phyloP scores from a whole-genome alignment of 2,888 invertebrate genomes.

The Euphydryas editha region DNA sequence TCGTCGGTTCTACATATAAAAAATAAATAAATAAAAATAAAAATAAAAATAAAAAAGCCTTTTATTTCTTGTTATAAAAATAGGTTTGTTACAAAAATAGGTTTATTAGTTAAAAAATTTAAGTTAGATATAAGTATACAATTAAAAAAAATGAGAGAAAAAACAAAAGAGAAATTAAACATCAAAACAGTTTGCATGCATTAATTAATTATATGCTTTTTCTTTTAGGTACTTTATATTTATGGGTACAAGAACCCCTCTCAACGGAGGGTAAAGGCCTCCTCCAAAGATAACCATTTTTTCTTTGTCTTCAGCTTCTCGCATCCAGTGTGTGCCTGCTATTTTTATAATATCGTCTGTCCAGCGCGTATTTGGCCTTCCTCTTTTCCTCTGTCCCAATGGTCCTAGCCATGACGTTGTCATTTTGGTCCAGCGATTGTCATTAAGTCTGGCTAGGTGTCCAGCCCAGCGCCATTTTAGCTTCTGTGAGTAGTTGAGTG shows the following conservation, averaged over 20 bases:
- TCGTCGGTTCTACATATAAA: too few species aligned
- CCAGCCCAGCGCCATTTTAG: constrained; percentile 40
- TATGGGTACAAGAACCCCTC: not conserved
- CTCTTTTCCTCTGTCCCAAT: constrained; percentile 10
- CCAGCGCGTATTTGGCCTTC: constrained; percentile 21
- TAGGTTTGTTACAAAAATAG: too few species aligned
- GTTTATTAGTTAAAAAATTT: too few species aligned
- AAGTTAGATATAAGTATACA: too few species aligned
- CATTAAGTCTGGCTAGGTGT: not conserved
- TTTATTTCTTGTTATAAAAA: too few species aligned
- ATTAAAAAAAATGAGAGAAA: too few species aligned
- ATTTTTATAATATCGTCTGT: constrained; percentile 26
- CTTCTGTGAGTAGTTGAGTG: constrained; percentile 30
- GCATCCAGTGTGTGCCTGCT: constrained; percentile 30
- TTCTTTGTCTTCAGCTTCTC: constrained; percentile 11
- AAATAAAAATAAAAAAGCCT: too few species aligned
- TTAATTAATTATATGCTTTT: too few species aligned
- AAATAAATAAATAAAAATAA: too few species aligned
- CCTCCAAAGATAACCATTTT: not conserved
- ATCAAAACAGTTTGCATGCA: too few species aligned
- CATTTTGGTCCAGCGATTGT: constrained; percentile 14
- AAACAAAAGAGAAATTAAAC: too few species aligned
- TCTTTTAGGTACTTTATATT: too few species aligned
- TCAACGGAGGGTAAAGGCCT: not conserved
- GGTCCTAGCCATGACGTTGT: constrained; percentile 7